Base-by-base conservation (phyloP, 2,888 invertebrate species). In the Zele albiditarsus region DNA sequence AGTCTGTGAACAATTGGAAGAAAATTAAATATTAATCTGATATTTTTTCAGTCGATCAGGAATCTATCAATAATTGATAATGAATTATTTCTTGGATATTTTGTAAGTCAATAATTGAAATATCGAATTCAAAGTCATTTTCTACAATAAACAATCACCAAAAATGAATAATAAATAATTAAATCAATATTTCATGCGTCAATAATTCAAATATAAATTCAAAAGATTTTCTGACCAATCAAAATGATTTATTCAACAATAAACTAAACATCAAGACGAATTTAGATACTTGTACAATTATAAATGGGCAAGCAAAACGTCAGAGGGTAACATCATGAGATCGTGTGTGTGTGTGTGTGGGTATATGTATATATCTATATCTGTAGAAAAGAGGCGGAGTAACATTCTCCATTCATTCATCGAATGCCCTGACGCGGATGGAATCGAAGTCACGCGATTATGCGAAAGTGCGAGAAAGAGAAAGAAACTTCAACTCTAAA, bases 391-490 rank as follows among this genome's bases (percentile, higher is more conserved):
- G 20, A 20, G 20, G n/a, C 20, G 53, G 20, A 12, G 20, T 53
- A 53, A 53, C 20, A 42, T 63, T 77, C 65, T 71, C 66, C 70
- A 74, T 81, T 81, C 80, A 80, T 80, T 81, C 81, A 81, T 81
- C 74, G 80, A 74, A 77, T 72, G 38, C 66, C 62, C 70, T 73
- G 69, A 74, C 42, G 75, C 53, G 69, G 68, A 58, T 72, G 65
- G 63, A 69, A 72, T 73, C 75, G 57, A 63, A 80, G 81, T 81
- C 81, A 82, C 81, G 81, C 81, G 78, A 78, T 71, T 80, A 25
- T n/a, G 71, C 12, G 68, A 76, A 70, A 75, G 53, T 62, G 53
- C 62, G 71, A 62, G 27, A 20, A 69, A 42, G 10, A 33, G 31
- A 68, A 66, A 63, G 57, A 46, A 42, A 28, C 53, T 28, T 65